phyloP scores from a whole-genome alignment of 2,888 invertebrate species.

The Drosophila algonquin region DNA sequence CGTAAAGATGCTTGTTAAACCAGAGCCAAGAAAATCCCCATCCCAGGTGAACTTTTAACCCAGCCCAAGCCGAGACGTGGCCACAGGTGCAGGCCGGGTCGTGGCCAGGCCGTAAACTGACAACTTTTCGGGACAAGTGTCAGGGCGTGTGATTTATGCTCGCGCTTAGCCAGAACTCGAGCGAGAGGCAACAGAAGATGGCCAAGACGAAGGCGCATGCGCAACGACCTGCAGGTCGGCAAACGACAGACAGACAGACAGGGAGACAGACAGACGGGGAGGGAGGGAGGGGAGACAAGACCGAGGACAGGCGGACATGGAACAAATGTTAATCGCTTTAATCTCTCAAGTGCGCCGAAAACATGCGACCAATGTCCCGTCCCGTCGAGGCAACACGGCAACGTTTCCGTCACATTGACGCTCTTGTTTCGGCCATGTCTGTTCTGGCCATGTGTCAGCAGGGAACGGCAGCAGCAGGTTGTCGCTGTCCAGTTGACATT shows the following conservation, averaged over 20 bases:
- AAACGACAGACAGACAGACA: constrained; percentile 9
- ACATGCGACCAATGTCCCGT: constrained; percentile 69
- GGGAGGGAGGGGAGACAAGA: constrained; percentile 6
- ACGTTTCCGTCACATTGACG: constrained; percentile 77
- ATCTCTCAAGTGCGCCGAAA: constrained; percentile 80
- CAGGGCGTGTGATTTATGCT: constrained; percentile 75
- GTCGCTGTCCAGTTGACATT: constrained; percentile 58
- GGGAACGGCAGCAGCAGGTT: constrained; percentile 60
- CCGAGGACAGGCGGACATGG: constrained; percentile 50
- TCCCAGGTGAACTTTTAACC: constrained; percentile 71
- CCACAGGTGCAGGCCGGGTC: constrained; percentile 62
- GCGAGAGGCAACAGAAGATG: constrained; percentile 35
- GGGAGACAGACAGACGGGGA: constrained; percentile 8
- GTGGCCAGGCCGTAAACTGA: constrained; percentile 67
- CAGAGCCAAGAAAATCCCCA: constrained; percentile 34
- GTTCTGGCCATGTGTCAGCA: constrained; percentile 66
- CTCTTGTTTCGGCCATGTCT: constrained; percentile 29
- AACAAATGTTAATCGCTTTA: constrained; percentile 80
- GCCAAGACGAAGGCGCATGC: constrained; percentile 62
- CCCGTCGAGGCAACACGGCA: constrained; percentile 47
- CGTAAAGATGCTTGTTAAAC: constrained; percentile 75
- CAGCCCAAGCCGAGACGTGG: constrained; percentile 7
- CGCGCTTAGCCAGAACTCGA: constrained; percentile 73
- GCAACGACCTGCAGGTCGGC: constrained; percentile 68
- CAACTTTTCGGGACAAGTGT: constrained; percentile 74